Conservation (phyloP, 2,797 vertebrate genomes). For the Acanthornis magna region DNA sequence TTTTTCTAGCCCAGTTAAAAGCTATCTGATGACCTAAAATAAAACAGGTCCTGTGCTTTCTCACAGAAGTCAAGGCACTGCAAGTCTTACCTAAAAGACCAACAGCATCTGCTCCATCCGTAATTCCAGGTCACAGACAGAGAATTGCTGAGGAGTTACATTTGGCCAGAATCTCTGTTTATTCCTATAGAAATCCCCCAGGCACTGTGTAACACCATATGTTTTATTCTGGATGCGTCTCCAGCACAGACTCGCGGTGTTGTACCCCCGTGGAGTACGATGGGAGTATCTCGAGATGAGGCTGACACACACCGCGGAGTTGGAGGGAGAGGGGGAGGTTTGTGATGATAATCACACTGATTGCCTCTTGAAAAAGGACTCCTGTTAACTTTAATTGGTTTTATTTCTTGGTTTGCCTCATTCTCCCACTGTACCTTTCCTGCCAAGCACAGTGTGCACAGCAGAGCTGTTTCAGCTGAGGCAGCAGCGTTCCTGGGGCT, state of each 20-base stretch:
- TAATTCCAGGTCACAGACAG: conserved; percentile 34
- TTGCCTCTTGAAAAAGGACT: neutral
- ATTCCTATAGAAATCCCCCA: conserved; percentile 3
- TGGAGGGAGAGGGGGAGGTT: neutral
- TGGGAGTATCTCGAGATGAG: neutral
- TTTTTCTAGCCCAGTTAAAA: conserved; percentile 2
- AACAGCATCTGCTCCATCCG: neutral
- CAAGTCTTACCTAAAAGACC: neutral
- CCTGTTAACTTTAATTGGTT: neutral
- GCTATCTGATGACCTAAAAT: neutral
- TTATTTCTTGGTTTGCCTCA: neutral
- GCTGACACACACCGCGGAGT: neutral
- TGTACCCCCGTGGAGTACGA: neutral
- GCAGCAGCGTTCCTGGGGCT: neutral
- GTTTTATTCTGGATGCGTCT: conserved; percentile 26
- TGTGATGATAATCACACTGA: neutral
- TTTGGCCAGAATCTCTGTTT: conserved; percentile 28
- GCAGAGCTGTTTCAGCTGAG: neutral
- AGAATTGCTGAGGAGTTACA: conserved; percentile 14
- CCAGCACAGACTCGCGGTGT: neutral
- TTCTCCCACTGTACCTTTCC: neutral
- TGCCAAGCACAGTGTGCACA: neutral
- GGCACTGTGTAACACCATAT: conserved; percentile 32
- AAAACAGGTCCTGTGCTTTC: neutral
- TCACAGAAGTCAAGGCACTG: neutral